Conservation (phyloP, 1,140 invertebrate genomes). For the Tetranychus urticae region DNA sequence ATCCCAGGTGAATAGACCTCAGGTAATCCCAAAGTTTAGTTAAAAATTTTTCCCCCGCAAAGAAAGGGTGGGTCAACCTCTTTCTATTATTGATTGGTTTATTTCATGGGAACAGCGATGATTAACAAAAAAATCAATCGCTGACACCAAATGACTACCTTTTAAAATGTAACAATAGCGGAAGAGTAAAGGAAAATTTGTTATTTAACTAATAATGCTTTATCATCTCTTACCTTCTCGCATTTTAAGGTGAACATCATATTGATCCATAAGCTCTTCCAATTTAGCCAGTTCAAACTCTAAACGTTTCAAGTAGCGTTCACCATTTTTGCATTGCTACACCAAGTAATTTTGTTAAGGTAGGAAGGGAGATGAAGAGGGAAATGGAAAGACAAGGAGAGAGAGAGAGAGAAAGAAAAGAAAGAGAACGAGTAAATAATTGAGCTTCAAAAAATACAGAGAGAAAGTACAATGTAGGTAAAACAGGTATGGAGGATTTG, state of each 20-base stretch:
- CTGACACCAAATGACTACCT: too few species aligned
- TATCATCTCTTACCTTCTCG: conserved; percentile 20
- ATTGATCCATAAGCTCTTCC: conserved; percentile 28
- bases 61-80: background rate
- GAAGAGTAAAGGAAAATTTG: too few species aligned
- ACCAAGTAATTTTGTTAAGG: background rate
- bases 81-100: background rate
- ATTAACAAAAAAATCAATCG: background rate
- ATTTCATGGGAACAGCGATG: background rate
- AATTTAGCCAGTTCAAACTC: conserved; percentile 28
- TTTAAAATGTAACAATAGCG: too few species aligned
- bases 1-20: background rate
- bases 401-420: background rate
- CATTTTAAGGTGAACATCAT: conserved; percentile 25
- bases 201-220: too few species aligned
- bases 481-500: background rate
- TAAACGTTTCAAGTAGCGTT: conserved; percentile 26
- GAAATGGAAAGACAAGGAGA: background rate
- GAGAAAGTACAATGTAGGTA: background rate
- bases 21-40: background rate
- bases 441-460: background rate
- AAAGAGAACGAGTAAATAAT: background rate
- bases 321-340: conserved; percentile 27
- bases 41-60: background rate
- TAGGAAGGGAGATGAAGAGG: background rate